Conservation (phyloP, 2,113 vertebrate genomes). For the Coracopsis vasa region DNA sequence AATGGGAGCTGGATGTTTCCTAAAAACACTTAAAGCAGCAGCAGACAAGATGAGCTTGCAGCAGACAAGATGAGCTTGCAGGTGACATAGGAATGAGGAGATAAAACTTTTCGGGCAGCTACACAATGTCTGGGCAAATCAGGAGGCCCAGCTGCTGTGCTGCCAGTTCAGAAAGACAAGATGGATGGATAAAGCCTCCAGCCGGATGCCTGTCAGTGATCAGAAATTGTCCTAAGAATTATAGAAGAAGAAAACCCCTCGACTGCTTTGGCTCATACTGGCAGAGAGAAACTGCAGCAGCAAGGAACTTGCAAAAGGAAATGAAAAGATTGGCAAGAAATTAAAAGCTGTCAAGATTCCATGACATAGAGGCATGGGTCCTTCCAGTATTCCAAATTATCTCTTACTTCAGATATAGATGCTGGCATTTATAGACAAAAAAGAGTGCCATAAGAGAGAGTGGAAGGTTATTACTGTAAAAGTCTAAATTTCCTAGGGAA, state of each 20-base stretch:
- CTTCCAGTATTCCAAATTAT: background rate
- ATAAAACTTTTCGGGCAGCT: background rate
- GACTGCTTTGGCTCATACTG: fast-evolving
- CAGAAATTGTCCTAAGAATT: background rate
- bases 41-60: background rate
- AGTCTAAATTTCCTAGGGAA: background rate
- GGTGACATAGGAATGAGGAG: background rate
- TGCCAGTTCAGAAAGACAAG: background rate
- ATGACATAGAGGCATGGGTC: background rate
- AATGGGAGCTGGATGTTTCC: background rate
- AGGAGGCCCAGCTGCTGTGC: background rate
- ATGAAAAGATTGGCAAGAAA: background rate
- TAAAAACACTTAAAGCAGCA: background rate
- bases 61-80: background rate
- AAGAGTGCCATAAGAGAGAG: background rate
- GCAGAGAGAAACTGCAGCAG: background rate
- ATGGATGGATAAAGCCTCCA: background rate
- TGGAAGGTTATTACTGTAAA: background rate
- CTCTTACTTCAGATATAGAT: background rate
- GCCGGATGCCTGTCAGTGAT: background rate
- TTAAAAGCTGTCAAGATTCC: background rate
- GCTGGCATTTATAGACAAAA: background rate
- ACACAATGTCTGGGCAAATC: background rate
- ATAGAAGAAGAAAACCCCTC: background rate
- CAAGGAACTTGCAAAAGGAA: background rate